Evolutionary conservation across 2,797 vertebrate genomes (phyloP), one percentile per base, ranked within the genome.

Genomic region (Forpus xanthops): DNA sequence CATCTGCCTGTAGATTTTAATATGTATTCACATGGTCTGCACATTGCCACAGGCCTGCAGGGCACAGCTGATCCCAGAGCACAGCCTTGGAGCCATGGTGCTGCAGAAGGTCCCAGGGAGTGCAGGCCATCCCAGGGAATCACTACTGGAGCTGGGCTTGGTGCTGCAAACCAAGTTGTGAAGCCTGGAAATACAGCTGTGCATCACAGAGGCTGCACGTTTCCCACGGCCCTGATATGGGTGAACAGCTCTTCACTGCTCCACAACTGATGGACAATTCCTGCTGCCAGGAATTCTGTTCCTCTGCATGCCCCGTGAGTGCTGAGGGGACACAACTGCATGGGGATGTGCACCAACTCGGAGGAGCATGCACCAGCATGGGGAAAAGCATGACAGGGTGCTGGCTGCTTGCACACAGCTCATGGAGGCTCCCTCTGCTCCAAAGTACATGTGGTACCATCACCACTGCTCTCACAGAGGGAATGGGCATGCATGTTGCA

Each of bases 261-360:
- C 66, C 1, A 0, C 0, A 33, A 56, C 21, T 5, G 5, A 81
- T 0, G 12, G 75, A 50, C 7, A 6, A 41, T 33, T 70, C 73
- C 67, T 64, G 65, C 61, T 49, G 30, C n/a, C 4, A 3, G 72
- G 30, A 31, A 67, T 47, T 33, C 55, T 79, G 72, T 45, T 82
- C 23, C 39, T 23, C 35, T 3, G 11, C 21, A 8, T 6, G 39
- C 8, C 9, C 60, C 0, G 0, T 5, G 62, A 0, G 1, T 23
- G 17, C 15, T 1, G 1, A 9, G 7, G 64, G 25, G 25, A 55
- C 6, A 9, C 11, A 11, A 5, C 12, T 10, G 64, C 6, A 0
- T 2, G 50, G 9, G 30, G 75, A 4, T 11, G 62, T 5, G 19
- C 14, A 8, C 49, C 12, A 8, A 13, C 25, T 11, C 3, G 1